Evolutionary conservation across 2,113 vertebrate species (phyloP).

Genomic region (Brachionichthys hirsutus): DNA sequence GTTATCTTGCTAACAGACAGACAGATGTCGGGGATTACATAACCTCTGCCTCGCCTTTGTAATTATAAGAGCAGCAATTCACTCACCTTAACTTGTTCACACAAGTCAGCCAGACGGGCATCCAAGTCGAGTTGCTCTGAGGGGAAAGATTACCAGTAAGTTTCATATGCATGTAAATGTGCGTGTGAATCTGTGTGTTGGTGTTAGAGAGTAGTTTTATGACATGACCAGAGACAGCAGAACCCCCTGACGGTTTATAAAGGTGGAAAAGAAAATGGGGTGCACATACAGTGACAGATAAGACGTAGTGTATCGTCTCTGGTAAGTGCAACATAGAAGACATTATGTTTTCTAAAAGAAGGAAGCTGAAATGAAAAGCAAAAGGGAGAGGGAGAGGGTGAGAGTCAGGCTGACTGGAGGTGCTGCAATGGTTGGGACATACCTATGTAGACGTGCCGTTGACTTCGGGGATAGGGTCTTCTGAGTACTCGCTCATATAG

Average conservation of each 20-base stretch:
- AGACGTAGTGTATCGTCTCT: conserved; percentile 19
- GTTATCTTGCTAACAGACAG: too few species aligned
- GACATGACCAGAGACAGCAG: conserved; percentile 24
- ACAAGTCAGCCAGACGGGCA: conserved; percentile 88
- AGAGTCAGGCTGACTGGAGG: conserved; percentile 46
- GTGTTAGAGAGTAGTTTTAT: conserved; percentile 17
- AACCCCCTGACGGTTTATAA: conserved; percentile 7
- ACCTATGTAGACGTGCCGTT: conserved; percentile 94
- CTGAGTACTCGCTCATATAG: conserved; percentile 99
- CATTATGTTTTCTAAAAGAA: conserved; percentile 35
- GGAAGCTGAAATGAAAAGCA: conserved; percentile 52
- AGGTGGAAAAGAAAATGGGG: conserved; percentile 31
- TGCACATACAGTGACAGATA: conserved; percentile 2
- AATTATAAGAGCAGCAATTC: not conserved
- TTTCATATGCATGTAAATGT: not conserved
- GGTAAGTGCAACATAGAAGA: conserved; percentile 21
- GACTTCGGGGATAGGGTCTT: conserved; percentile 94
- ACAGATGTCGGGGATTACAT: too few species aligned
- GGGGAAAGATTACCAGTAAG: conserved; percentile 59
- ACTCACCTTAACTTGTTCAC: conserved; percentile 94
- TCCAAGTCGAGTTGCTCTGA: conserved; percentile 95
- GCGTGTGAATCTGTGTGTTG: not conserved
- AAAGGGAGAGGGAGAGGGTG: conserved; percentile 42
- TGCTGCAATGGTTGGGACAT: conserved; percentile 78
- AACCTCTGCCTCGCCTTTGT: too few species aligned